Evolutionary conservation across 2,888 invertebrate genomes (phyloP), one percentile per base, ranked within the genome.

Genomic region (Spilosoma lubricipeda): DNA sequence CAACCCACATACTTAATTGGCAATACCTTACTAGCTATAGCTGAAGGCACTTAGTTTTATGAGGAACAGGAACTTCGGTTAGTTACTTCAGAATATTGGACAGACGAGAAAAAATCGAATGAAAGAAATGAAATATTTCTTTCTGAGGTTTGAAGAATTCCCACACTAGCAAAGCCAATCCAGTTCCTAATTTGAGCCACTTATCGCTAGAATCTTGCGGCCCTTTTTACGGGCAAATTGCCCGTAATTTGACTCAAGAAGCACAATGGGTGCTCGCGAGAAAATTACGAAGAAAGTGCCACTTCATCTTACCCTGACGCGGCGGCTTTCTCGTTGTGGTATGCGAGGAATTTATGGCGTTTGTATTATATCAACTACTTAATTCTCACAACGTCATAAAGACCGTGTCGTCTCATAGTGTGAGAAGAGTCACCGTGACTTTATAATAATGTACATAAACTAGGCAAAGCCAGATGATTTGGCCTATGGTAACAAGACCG

Each of bases 211-310:
- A 74, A 74, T 72, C 77, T 78, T 78, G 77, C 75, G 80, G 77
- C 80, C 80, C 82, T 85, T 85, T 85, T 83, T 84, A 79, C 81
- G 70, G 65, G 74, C 63, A 85, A 85, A 85, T 85, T 85, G 85
- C 84, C 76, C 70, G 78, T 83, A 85, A 85, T 85, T 85, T 82
- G 80, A 72, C 79, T 80, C 78, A 74, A 79, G 74, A 78, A 76
- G 79, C 77, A 85, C 85, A 85, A 85, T 83, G 80, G 82, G 76
- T 67, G 36, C 65, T 68, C 66, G 66, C 77, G 79, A 72, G 78
- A 71, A 83, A 85, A 85, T 85, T 85, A 80, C 82, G 78, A 73
- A 68, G 72, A 80, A 80, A 85, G 85, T 82, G 81, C 48, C 85
- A 85, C 85, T 85, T 77, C 82, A 76, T 79, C 84, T 85, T 82